phyloP scores from a whole-genome alignment of 1,140 invertebrate genomes.

The Brachionus paranguensis region DNA sequence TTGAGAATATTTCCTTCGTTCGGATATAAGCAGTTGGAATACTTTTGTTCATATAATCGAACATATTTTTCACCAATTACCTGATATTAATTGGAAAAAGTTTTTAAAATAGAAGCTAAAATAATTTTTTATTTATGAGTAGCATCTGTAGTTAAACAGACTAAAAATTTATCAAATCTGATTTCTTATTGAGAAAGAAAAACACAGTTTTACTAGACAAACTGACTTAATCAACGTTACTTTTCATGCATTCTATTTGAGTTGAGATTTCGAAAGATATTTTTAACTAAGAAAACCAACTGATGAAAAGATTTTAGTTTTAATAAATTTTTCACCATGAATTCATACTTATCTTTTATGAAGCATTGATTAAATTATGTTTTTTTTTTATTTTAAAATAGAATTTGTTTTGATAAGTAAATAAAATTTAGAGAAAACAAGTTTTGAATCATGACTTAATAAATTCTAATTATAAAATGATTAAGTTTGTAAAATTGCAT shows the following conservation, averaged over 20 bases:
- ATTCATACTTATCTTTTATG: too few species aligned
- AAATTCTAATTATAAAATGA: background rate
- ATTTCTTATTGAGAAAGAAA: too few species aligned
- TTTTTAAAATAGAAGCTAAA: background rate
- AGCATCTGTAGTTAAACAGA: background rate
- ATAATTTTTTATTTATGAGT: background rate
- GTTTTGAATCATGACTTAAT: background rate
- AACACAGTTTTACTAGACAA: background rate
- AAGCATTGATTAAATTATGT: too few species aligned
- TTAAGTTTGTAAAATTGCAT: too few species aligned
- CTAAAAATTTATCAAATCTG: background rate
- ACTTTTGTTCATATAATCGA: slow-evolving; percentile 69
- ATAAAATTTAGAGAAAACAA: background rate
- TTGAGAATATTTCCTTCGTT: slow-evolving; percentile 69
- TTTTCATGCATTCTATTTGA: background rate
- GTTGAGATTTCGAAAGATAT: background rate
- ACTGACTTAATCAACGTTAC: background rate
- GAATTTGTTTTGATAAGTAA: background rate
- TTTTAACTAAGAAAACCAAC: too few species aligned
- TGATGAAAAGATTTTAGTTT: background rate
- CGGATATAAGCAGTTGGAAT: slow-evolving; percentile 70
- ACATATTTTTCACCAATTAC: slow-evolving; percentile 76
- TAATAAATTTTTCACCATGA: background rate
- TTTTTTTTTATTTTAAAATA: too few species aligned
- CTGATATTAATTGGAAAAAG: slow-evolving; percentile 42